Base-by-base conservation (phyloP, 2,888 invertebrate species). In the Melanophora roralis region DNA sequence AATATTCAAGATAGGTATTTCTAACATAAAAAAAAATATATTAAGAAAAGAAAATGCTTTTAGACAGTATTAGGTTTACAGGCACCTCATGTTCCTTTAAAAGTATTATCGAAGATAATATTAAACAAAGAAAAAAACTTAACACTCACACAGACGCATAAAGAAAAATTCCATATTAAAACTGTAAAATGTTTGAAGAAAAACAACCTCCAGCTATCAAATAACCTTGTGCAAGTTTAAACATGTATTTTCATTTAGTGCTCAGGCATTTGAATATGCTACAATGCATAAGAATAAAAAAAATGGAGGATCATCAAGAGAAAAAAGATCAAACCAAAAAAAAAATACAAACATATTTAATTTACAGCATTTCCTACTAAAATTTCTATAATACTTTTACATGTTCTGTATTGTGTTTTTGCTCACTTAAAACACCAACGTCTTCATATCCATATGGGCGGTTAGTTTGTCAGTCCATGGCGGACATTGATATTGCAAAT, bases 281-380 rank as follows among this genome's bases (percentile, higher is more conserved):
- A 16, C 14, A 14, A 27, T 3, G 67, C 49, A 47, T 27, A 16
- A 21, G 60, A 43, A 68, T 60, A 43, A 45, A 14, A 27, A 21
- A 71, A 43, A 21, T 51, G 67, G 53, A 64, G 72, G 53, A 64
- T 53, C 45, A 45, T 2, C 49, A 45, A 1, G 14, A 45, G 16
- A 60, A n/a, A n/a, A n/a, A n/a, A n/a, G 32, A 47, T 6, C 16
- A 36, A 67, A 57, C n/a, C n/a, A n/a, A n/a, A 67, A 74, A 21
- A 67, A 51, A 55, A 32, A 64, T 59, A 68, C 62, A 80, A 80
- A 80, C 80, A 68, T 68, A 73, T 76, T 80, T 76, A 80, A 80
- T 80, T 80, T 76, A 80, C 80, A 80, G 80, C 80, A 80, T 73
- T 80, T 80, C 80, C 76, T 76, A 73, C 68, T 68, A 69, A 62